Percentiles rank a stretch among this genome's conserved stretches.
These are phyloP conservation scores for Chunga burmeisteri DNA, from an alignment of 2,113 vertebrate species.

Conservation along the genomic window DNA sequence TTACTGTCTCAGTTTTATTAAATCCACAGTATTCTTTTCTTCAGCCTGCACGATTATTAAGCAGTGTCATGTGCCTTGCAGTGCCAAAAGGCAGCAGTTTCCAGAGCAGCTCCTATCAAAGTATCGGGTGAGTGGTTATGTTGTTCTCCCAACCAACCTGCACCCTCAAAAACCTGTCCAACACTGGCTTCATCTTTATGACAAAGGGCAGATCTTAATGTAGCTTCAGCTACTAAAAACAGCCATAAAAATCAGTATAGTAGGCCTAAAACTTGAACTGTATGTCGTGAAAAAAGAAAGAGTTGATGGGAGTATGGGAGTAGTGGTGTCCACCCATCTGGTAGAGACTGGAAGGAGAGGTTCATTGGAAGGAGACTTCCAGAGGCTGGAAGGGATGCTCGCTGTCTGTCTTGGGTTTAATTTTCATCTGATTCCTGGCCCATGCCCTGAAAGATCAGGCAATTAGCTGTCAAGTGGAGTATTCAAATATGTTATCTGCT, in stretches of 20 bases:
- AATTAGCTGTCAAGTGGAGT: background rate
- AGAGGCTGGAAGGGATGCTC: background rate
- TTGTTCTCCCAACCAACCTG: background rate
- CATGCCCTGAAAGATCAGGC: background rate
- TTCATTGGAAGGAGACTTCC: background rate
- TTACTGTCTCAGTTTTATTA: background rate
- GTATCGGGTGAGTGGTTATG: rapidly evolving
- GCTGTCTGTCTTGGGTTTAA: background rate
- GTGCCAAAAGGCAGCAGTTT: background rate
- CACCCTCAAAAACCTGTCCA: background rate
- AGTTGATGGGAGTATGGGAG: no score
- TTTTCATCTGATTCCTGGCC: background rate
- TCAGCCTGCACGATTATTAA: background rate
- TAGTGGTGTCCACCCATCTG: no score
- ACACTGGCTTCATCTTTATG: background rate
- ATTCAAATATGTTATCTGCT: background rate
- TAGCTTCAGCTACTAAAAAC: background rate
- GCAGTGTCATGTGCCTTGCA: background rate
- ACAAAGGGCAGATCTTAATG: background rate
- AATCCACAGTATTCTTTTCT: background rate
- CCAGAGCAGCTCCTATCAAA: background rate
- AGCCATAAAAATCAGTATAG: background rate
- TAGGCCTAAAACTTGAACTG: background rate
- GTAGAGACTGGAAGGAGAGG: background rate
- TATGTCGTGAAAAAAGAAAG: background rate